A percentile compares a stretch with the other conserved stretches of the same genome.
phyloP scores from a whole-genome alignment of 2,888 invertebrate species.

The Ophioninae sp. region DNA sequence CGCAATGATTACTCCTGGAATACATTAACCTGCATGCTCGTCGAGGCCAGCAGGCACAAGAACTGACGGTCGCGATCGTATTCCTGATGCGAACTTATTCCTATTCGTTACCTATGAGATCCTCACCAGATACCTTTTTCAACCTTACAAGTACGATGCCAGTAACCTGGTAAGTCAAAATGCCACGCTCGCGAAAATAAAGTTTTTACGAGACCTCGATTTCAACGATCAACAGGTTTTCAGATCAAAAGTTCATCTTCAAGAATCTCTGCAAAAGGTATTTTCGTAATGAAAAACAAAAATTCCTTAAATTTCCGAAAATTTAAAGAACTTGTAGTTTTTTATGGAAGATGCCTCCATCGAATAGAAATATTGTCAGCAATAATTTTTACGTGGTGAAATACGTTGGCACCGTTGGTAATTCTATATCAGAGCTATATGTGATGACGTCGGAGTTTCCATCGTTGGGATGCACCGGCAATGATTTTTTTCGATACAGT shows the following conservation, averaged over 20 bases:
- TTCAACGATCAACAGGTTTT: background rate
- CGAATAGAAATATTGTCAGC: too few relatives aligned
- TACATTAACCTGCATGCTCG: constrained; percentile 71
- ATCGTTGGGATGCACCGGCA: too few relatives aligned
- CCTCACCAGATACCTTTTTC: background rate
- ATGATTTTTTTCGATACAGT: too few relatives aligned
- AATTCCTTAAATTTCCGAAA: too few relatives aligned
- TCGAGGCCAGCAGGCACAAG: constrained; percentile 46
- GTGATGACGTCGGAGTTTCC: too few relatives aligned
- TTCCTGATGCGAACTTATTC: constrained; percentile 21
- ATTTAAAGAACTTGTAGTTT: too few relatives aligned
- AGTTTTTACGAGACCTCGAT: background rate
- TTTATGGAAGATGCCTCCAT: too few relatives aligned
- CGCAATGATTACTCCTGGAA: constrained; percentile 73
- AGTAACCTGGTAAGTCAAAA: background rate
- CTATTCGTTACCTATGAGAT: constrained; percentile 11
- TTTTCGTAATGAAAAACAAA: too few relatives aligned
- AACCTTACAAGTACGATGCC: background rate
- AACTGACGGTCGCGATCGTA: constrained; percentile 38
- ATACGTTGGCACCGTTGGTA: too few relatives aligned
- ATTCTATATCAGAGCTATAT: too few relatives aligned
- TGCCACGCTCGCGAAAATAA: background rate
- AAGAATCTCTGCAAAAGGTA: too few relatives aligned
- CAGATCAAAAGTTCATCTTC: background rate
- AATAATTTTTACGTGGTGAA: too few relatives aligned